Base-by-base conservation (phyloP, 1,140 invertebrate species). In the Galleria mellonella region DNA sequence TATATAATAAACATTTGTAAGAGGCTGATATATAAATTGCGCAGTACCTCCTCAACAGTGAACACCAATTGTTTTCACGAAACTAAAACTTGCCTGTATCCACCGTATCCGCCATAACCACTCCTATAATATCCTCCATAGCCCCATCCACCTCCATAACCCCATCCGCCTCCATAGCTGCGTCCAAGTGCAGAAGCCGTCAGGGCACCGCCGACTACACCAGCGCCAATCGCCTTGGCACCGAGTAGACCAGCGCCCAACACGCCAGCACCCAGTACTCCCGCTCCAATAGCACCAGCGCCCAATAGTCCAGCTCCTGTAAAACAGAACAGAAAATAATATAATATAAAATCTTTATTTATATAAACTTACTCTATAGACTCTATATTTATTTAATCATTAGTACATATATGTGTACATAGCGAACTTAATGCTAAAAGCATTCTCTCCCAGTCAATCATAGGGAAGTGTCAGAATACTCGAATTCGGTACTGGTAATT, bases 121-220 rank as follows among this genome's bases (percentile, higher is more conserved):
- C 50, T n/a, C n/a, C n/a, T 6, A 23, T 23, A 23, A 23, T 23
- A 23, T 23, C 17, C 53, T 11, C 49, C 48, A 37, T 47, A 45
- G 4, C 49, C 49, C 28, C 43, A 41, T 14, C 47, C 47, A 7
- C 45, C 46, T 23, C 56, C 54, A 32, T 56, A 58, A 33, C 55
- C 51, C 30, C 27, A 40, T 3, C 46, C 43, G 28, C 61, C 65
- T 7, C 72, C 73, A 43, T 65, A 73, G 43, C 74, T 69, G 15
- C 62, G 58, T 42, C 67, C 71, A 27, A 78, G 51, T 0, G 66
- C 63, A 4, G 49, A 41, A 9, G 69, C 61, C 0, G 64, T 72
- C n/a, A 83, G 41, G 2, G 72, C 78, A 1, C 76, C 79, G 0
- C 76, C 76, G n/a, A 78, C 41, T 23, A 78, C 50, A 7, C 79